Percentiles rank a stretch among this genome's conserved stretches.
These are phyloP conservation scores for Labrus mixtus DNA, from an alignment of 2,113 vertebrate species.

Conservation along the genomic window DNA sequence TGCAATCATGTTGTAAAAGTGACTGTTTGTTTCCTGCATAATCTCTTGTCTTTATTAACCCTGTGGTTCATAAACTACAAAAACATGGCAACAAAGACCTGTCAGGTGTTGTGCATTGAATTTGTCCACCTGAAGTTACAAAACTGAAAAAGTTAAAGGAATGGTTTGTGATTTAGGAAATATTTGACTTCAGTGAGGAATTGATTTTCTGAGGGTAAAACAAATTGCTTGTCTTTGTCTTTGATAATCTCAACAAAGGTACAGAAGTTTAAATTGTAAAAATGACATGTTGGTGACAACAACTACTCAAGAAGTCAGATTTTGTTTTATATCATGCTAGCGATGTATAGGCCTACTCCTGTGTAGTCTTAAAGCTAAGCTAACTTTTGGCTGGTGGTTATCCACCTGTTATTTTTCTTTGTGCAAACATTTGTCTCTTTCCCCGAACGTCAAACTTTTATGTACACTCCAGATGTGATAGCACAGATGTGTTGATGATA, in stretches of 20 bases:
- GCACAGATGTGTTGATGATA: neutral
- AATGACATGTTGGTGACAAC: neutral
- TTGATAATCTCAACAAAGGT: no score
- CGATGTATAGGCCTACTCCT: no score
- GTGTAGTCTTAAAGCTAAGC: neutral
- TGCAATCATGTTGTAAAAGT: constrained; percentile 34
- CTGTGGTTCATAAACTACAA: constrained; percentile 45
- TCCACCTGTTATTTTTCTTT: no score
- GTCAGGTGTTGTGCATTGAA: neutral
- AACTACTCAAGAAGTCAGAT: neutral
- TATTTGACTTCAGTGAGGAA: no score
- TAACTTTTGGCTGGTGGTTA: neutral
- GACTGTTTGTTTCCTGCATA: constrained; percentile 34
- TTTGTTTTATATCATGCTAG: no score
- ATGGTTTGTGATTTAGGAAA: no score
- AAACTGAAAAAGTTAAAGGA: neutral
- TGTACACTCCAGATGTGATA: no score
- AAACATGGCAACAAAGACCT: constrained; percentile 11
- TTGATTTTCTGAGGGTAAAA: neutral
- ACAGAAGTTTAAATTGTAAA: neutral
- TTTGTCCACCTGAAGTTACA: neutral
- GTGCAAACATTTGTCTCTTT: neutral
- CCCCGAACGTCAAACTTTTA: no score
- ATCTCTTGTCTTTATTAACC: constrained; percentile 23
- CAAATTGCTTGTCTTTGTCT: neutral